Conservation (phyloP, 2,888 invertebrate species). For the Halictus ligatus region DNA sequence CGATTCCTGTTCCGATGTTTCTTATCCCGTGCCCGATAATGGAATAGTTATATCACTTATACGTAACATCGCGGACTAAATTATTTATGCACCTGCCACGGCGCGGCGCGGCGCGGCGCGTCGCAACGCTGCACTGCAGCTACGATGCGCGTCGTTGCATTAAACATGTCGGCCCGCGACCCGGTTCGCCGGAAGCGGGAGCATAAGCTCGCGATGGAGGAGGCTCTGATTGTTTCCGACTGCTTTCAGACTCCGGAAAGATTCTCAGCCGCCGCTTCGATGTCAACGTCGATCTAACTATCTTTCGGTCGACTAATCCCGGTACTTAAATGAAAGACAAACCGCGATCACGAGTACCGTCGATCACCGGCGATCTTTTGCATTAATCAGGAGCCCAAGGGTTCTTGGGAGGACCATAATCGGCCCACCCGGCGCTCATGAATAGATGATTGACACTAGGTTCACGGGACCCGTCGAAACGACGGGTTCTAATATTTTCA, state of each 20-base stretch:
- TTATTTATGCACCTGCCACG: constrained; percentile 52
- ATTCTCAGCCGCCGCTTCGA: background rate
- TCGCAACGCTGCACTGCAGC: constrained; percentile 2
- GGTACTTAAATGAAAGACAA: background rate
- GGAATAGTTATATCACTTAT: constrained; percentile 56
- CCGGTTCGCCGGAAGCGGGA: constrained; percentile 19
- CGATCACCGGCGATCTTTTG: too few species aligned
- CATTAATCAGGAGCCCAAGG: background rate
- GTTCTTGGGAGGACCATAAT: background rate
- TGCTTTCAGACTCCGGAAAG: constrained; percentile 3
- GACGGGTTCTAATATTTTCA: too few species aligned
- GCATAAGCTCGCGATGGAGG: background rate
- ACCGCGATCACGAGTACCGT: background rate
- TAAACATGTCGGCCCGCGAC: constrained; percentile 72
- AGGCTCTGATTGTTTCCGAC: constrained; percentile 13
- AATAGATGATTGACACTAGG: too few species aligned
- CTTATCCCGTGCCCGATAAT: constrained; percentile 43
- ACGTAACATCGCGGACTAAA: constrained; percentile 46
- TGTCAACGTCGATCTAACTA: background rate
- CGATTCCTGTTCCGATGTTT: constrained; percentile 36
- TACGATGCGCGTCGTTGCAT: constrained; percentile 66
- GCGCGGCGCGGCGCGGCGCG: too few species aligned
- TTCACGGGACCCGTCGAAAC: too few species aligned
- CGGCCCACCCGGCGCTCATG: too few species aligned
- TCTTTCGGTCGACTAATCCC: background rate